Percentiles rank a stretch among this genome's conserved stretches.
Conservation (phyloP, 2,113 vertebrate genomes). For the Atherinomorus stipes region DNA sequence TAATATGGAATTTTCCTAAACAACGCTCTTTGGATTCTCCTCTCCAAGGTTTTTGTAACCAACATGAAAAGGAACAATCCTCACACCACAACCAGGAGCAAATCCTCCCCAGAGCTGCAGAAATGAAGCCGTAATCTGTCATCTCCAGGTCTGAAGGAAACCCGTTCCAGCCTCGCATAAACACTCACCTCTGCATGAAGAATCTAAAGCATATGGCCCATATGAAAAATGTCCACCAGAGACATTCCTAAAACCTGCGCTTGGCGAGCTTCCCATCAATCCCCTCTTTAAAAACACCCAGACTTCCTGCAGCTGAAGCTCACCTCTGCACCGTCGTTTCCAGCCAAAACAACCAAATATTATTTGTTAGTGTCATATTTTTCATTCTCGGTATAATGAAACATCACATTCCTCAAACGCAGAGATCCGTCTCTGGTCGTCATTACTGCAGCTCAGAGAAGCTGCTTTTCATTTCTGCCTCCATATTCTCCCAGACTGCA, state of each 20-base stretch:
- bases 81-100: background rate
- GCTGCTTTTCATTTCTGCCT: background rate
- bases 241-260: slow-evolving; percentile 1
- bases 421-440: background rate
- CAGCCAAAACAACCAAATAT: background rate
- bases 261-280: slow-evolving; percentile 18
- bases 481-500: slow-evolving; percentile 4
- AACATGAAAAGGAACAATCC: too few species aligned
- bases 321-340: background rate
- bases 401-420: too few species aligned
- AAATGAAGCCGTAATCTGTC: slow-evolving; percentile 2
- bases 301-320: slow-evolving; percentile 2
- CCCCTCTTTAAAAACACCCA: background rate
- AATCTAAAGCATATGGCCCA: slow-evolving; percentile 34
- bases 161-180: slow-evolving; percentile 12
- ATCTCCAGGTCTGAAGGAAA: background rate
- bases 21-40: too few species aligned
- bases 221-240: slow-evolving; percentile 6
- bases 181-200: slow-evolving; percentile 14
- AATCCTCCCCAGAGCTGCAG: background rate
- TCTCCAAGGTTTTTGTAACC: too few species aligned
- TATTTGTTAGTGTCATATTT: too few species aligned
- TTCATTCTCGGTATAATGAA: too few species aligned
- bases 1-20: too few species aligned
- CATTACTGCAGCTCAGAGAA: background rate